Evolutionary conservation across 2,797 vertebrate species (phyloP), one percentile per base, ranked within the genome.

Genomic region (Manis pentadactyla): DNA sequence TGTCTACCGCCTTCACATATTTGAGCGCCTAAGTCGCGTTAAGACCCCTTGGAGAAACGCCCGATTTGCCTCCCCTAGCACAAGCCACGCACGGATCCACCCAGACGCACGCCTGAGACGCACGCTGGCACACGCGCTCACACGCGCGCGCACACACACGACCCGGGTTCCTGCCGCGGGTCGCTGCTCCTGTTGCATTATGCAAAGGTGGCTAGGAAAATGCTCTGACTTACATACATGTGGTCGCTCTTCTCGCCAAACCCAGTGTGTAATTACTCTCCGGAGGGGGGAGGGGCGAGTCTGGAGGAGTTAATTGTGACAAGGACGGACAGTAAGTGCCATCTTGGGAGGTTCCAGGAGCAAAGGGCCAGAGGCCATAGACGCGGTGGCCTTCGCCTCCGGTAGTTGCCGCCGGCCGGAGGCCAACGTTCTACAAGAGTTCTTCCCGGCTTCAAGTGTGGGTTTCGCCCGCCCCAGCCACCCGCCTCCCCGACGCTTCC

Each of bases 301-400:
- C 15, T 25, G 39, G 59, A 71, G 74, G 7, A 34, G 51, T 83
- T 87, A 18, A 85, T 17, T 59, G 3, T 46, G 4, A 81, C 39
- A 37, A 14, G 46, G 31, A 55, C 57, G 34, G 27, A 8, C 74
- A 79, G 93, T 79, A 37, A 91, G 74, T 87, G 96, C 97, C 95
- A 92, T 95, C 95, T 96, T 97, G 53, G 93, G 95, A 84, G 92
- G 86, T 87, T 91, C 93, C 79, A 10, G 53, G 49, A 68, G 79
- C 87, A 25, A 42, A 74, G 81, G 18, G 21, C 59, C 77, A 31
- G 55, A 13, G 46, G 79, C 25, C 3, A 75, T 78, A 46, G 94
- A 39, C 29, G n/a, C 11, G 6, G 84, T 42, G 66, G 86, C 46
- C 25, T 78, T 73, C 64, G 68, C 39, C 73, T 71, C 71, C 68